Percentiles rank a stretch among this genome's conserved stretches.
These are phyloP conservation scores for Clytia hemisphaerica DNA, from an alignment of 30 jellyfish, hydroid and myxozoan genomes.

Conservation along the genomic window DNA sequence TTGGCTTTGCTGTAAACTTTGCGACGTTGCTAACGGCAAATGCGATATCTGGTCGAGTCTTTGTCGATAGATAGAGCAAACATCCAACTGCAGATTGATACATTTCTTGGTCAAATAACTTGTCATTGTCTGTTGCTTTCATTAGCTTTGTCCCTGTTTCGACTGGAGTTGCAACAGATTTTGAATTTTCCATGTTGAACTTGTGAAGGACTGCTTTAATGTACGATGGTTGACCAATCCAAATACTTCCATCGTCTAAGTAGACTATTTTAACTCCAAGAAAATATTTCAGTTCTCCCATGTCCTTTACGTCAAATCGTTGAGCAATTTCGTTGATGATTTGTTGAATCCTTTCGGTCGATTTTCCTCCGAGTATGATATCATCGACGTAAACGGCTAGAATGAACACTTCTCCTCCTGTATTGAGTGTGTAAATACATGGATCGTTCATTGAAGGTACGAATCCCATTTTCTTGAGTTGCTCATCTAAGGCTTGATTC, in stretches of 20 bases:
- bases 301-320: conserved; percentile 28
- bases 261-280: conserved; percentile 34
- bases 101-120: not conserved
- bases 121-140: not conserved
- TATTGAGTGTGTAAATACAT: not conserved
- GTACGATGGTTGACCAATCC: conserved; percentile 28
- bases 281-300: conserved; percentile 38
- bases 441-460: conserved; percentile 15
- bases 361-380: conserved; percentile 10
- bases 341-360: not conserved
- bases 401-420: not conserved
- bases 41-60: conserved; percentile 62
- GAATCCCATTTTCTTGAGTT: too few species aligned
- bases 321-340: conserved; percentile 1
- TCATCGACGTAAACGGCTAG: conserved; percentile 13
- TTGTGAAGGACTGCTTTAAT: not conserved
- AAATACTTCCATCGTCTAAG: not conserved
- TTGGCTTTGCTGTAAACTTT: conserved; percentile 8
- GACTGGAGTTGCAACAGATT: conserved; percentile 43
- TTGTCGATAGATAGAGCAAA: conserved; percentile 24
- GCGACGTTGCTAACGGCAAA: conserved; percentile 43
- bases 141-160: conserved; percentile 23
- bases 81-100: conserved; percentile 60
- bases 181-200: conserved; percentile 36
- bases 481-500: conserved; percentile 31